phyloP scores from a whole-genome alignment of 2,113 vertebrate species.

The Plecturocebus donacophilus region DNA sequence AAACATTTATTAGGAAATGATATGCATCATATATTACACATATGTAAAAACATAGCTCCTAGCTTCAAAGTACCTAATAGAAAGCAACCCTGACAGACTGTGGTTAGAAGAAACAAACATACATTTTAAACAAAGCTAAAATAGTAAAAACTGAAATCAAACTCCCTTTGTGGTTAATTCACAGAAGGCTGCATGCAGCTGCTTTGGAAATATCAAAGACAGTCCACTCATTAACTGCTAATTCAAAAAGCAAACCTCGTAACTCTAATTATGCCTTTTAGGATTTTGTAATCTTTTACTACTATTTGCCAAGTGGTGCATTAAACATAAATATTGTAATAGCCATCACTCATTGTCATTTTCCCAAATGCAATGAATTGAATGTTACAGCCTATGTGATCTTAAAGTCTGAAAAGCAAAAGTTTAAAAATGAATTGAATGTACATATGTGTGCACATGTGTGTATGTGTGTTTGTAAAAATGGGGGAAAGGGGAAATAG shows the following conservation, averaged over 20 bases:
- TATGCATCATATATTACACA: not conserved
- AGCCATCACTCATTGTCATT: not conserved
- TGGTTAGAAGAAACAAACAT: not conserved
- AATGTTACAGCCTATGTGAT: not conserved
- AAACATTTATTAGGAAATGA: not conserved
- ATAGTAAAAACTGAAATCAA: constrained; percentile 45
- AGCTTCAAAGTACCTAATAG: not conserved
- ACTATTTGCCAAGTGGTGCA: not conserved
- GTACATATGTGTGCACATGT: not conserved
- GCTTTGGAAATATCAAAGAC: constrained; percentile 38
- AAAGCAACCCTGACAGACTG: not conserved
- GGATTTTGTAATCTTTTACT: constrained; percentile 4
- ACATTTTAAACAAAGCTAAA: constrained; percentile 44
- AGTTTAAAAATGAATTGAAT: not conserved
- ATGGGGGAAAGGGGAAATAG: not conserved
- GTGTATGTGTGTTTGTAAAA: not conserved
- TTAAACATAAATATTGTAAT: not conserved
- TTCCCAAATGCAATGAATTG: not conserved
- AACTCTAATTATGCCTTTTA: constrained; percentile 36
- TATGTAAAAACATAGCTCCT: not conserved
- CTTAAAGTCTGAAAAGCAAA: not conserved
- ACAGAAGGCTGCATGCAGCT: constrained; percentile 29
- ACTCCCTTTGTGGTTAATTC: constrained; percentile 47
- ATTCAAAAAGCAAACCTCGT: constrained; percentile 54
- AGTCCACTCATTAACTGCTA: not conserved